These are phyloP conservation scores for Parambassis ranga DNA, from an alignment of 2,797 vertebrate species.

Conservation along the genomic window DNA sequence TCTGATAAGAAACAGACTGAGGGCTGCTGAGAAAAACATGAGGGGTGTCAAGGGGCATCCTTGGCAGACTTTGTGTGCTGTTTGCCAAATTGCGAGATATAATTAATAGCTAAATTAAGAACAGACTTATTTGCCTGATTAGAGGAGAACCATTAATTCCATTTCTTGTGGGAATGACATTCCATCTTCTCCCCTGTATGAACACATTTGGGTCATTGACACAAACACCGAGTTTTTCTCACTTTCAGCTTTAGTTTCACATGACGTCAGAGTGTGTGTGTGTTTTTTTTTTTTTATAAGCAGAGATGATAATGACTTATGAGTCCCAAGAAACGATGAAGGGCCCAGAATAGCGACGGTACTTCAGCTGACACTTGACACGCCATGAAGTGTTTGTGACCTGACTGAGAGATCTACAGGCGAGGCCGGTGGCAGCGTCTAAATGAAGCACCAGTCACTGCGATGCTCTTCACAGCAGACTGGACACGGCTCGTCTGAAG, in stretches of 20 bases:
- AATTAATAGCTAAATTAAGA: slow-evolving; percentile 73
- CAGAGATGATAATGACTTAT: slow-evolving; percentile 33
- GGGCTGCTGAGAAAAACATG: slow-evolving; percentile 22
- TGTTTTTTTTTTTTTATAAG: slow-evolving; percentile 8
- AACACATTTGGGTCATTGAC: slow-evolving; percentile 34
- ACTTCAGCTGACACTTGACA: slow-evolving; percentile 49
- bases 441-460: slow-evolving; percentile 49
- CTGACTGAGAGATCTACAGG: slow-evolving; percentile 34
- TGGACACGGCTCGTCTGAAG: slow-evolving; percentile 40
- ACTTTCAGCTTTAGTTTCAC: slow-evolving; percentile 3
- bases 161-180: slow-evolving; percentile 31
- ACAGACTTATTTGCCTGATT: slow-evolving; percentile 58
- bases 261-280: too few relatives aligned
- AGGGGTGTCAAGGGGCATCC: slow-evolving; percentile 34
- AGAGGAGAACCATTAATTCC: slow-evolving; percentile 44
- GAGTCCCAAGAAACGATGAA: slow-evolving; percentile 15
- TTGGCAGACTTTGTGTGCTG: slow-evolving; percentile 44
- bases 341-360: slow-evolving; percentile 39
- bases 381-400: slow-evolving; percentile 53
- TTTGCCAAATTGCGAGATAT: slow-evolving; percentile 60
- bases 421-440: slow-evolving; percentile 9
- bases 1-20: slow-evolving; percentile 44
- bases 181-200: slow-evolving; percentile 23
- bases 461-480: slow-evolving; percentile 42
- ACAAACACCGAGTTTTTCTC: background rate